These are phyloP conservation scores for Parauchenoglanis punctatus DNA, from an alignment of 2,797 vertebrate genomes.

Conservation along the genomic window DNA sequence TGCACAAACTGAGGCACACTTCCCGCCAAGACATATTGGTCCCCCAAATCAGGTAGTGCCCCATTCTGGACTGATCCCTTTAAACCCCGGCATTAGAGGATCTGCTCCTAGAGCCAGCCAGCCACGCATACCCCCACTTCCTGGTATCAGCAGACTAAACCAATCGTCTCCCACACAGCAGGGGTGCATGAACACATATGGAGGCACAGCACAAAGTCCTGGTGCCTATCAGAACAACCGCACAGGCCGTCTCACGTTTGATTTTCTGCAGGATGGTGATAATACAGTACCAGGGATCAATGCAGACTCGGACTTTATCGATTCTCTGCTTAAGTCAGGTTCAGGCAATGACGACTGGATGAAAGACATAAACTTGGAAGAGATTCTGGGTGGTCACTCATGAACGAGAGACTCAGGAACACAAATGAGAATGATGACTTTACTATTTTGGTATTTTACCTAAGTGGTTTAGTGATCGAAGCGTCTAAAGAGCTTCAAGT, in stretches of 20 bases:
- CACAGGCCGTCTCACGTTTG: slow-evolving; percentile 84
- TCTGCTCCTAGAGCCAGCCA: slow-evolving; percentile 78
- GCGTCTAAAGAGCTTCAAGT: background rate
- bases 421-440: slow-evolving; percentile 15
- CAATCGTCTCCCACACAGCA: slow-evolving; percentile 80
- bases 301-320: slow-evolving; percentile 95
- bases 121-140: slow-evolving; percentile 66
- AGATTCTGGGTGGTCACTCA: slow-evolving; percentile 92
- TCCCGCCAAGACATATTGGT: slow-evolving; percentile 79
- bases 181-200: slow-evolving; percentile 78
- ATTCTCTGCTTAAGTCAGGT: slow-evolving; percentile 94
- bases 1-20: slow-evolving; percentile 78
- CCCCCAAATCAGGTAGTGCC: slow-evolving; percentile 84
- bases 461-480: slow-evolving; percentile 15
- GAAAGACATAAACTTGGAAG: slow-evolving; percentile 98
- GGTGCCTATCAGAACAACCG: slow-evolving; percentile 82
- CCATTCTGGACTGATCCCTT: slow-evolving; percentile 80
- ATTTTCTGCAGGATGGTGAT: slow-evolving; percentile 92
- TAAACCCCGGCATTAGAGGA: slow-evolving; percentile 79
- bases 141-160: slow-evolving; percentile 75
- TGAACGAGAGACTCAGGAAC: slow-evolving; percentile 67
- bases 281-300: slow-evolving; percentile 90
- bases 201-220: slow-evolving; percentile 75
- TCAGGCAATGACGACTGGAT: slow-evolving; percentile 98
- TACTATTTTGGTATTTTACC: slow-evolving; percentile 39